These are phyloP conservation scores for Hypsibius dujardini DNA, from an alignment of 1,140 invertebrate species.

Conservation along the genomic window DNA sequence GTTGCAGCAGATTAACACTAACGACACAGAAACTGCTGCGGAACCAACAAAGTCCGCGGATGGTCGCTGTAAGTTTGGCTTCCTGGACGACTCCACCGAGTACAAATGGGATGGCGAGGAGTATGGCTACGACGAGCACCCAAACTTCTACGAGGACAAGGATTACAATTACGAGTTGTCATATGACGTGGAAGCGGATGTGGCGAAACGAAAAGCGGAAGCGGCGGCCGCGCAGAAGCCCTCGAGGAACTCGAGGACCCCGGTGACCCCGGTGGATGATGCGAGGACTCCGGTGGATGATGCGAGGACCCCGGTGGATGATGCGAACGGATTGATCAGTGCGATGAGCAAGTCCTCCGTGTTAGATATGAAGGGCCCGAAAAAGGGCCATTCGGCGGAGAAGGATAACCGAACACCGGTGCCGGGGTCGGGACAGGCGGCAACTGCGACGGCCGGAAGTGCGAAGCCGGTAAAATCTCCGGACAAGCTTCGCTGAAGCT, in stretches of 20 bases:
- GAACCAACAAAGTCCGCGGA: background rate
- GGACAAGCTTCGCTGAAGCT: background rate
- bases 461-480: background rate
- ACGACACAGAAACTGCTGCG: background rate
- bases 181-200: background rate
- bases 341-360: no score
- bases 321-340: no score
- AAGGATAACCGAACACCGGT: background rate
- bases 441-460: background rate
- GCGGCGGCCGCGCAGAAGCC: background rate
- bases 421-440: background rate
- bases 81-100: background rate
- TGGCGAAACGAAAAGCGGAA: background rate
- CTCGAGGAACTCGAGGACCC: background rate
- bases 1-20: background rate
- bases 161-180: background rate
- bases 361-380: background rate
- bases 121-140: background rate
- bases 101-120: constrained; percentile 1
- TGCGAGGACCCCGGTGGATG: background rate
- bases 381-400: constrained; percentile 3
- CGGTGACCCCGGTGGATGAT: background rate
- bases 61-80: background rate
- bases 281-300: background rate
- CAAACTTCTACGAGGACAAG: background rate